Conservation (phyloP, 2,113 vertebrate genomes). For the Cercopithecus mona region DNA sequence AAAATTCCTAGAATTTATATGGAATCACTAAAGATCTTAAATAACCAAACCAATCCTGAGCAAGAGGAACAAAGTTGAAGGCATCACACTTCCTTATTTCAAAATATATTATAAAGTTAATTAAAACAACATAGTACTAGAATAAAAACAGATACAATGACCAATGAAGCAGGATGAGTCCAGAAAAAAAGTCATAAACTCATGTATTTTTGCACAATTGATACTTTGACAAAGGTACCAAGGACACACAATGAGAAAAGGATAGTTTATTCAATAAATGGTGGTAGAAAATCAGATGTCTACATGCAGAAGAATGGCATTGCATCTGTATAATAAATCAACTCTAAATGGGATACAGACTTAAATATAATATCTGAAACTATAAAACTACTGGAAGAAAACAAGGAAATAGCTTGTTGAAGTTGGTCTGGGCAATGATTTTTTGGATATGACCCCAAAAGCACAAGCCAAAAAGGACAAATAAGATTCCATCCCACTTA, state of each 20-base stretch:
- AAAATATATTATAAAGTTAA: not conserved
- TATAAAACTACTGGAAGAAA: not conserved
- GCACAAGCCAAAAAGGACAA: not conserved
- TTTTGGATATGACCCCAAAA: not conserved
- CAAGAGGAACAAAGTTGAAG: not conserved
- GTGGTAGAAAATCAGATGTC: not conserved
- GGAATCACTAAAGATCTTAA: not conserved
- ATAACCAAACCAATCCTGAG: not conserved
- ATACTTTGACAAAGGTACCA: not conserved
- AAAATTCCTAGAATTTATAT: not conserved
- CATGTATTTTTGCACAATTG: not conserved
- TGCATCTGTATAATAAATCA: not conserved
- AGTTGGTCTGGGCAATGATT: not conserved
- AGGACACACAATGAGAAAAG: not conserved
- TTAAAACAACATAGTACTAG: not conserved
- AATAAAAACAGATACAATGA: not conserved
- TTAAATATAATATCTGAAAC: not conserved
- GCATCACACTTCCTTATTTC: not conserved
- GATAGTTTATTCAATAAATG: not conserved
- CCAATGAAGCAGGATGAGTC: not conserved
- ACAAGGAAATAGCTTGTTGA: not conserved
- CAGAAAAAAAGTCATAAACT: not conserved
- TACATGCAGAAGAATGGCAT: not conserved
- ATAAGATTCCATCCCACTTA: not conserved
- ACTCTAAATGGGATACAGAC: not conserved